These are phyloP conservation scores for Craseonycteris thonglongyai DNA, from an alignment of 2,113 vertebrate species.

Conservation along the genomic window DNA sequence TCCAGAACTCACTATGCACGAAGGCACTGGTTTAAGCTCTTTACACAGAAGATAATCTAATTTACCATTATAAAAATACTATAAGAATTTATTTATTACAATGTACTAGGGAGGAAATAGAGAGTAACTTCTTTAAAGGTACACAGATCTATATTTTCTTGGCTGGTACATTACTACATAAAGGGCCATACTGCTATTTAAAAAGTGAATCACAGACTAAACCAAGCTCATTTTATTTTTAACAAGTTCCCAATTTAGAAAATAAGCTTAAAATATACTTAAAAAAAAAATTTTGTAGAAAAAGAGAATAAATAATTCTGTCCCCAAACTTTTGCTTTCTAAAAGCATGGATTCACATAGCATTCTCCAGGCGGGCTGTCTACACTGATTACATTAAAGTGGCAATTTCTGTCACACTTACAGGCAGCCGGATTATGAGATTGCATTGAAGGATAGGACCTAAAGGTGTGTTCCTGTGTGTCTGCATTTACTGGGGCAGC, in stretches of 20 bases:
- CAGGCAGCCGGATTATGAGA: neutral
- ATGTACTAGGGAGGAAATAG: neutral
- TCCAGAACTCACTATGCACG: neutral
- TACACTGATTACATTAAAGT: neutral
- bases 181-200: neutral
- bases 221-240: neutral
- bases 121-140: neutral
- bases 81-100: constrained; percentile 16
- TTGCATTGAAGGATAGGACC: neutral
- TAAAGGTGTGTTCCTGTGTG: neutral
- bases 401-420: neutral
- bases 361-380: neutral
- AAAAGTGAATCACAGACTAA: neutral
- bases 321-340: neutral
- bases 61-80: constrained; percentile 26
- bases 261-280: neutral
- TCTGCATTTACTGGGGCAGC: neutral
- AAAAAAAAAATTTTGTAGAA: neutral
- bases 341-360: neutral
- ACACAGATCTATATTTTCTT: neutral
- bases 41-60: constrained; percentile 30
- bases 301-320: neutral
- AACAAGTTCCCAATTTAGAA: neutral
- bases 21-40: neutral
- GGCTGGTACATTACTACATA: neutral